Evolutionary conservation across 2,888 invertebrate genomes (phyloP).

Genomic region (Diaperis boleti): DNA sequence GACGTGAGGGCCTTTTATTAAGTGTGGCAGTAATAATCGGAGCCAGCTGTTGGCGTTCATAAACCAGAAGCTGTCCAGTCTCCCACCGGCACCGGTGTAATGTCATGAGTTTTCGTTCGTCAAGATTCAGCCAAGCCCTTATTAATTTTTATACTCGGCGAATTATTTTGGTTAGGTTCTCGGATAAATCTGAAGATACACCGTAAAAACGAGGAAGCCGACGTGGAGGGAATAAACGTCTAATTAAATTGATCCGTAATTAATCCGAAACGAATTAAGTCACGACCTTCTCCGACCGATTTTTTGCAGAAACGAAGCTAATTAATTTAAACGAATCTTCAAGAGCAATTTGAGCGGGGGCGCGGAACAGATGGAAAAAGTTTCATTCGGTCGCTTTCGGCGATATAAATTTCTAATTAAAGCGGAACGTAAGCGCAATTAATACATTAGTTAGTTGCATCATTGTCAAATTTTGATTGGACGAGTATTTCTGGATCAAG

Average conservation of each 20-base stretch:
- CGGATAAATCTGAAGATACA: not conserved
- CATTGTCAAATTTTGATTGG: not conserved
- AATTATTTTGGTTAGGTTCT: not conserved
- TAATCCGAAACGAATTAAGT: slow-evolving; percentile 21
- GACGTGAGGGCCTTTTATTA: slow-evolving; percentile 34
- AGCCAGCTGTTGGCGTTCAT: slow-evolving; percentile 38
- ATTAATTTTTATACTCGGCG: not conserved
- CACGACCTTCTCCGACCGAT: not conserved
- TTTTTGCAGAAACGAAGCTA: slow-evolving; percentile 16
- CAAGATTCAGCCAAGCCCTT: slow-evolving; percentile 19
- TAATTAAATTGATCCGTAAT: slow-evolving; percentile 20
- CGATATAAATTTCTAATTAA: slow-evolving; percentile 5
- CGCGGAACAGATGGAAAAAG: not conserved
- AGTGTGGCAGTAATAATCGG: slow-evolving; percentile 40
- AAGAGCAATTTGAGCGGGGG: not conserved
- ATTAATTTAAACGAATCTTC: slow-evolving; percentile 27
- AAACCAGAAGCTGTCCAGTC: slow-evolving; percentile 30
- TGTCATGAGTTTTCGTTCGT: slow-evolving; percentile 26
- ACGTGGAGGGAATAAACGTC: slow-evolving; percentile 19
- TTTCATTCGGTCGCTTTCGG: slow-evolving; percentile 1
- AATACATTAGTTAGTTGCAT: not conserved
- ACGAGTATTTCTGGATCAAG: not conserved
- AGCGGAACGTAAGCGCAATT: not conserved
- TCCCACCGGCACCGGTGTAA: slow-evolving; percentile 35
- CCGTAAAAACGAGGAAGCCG: not conserved